A percentile compares a stretch with the other conserved stretches of the same genome.
Conservation (phyloP, 2,888 invertebrate species). For the Melanargia galathea region DNA sequence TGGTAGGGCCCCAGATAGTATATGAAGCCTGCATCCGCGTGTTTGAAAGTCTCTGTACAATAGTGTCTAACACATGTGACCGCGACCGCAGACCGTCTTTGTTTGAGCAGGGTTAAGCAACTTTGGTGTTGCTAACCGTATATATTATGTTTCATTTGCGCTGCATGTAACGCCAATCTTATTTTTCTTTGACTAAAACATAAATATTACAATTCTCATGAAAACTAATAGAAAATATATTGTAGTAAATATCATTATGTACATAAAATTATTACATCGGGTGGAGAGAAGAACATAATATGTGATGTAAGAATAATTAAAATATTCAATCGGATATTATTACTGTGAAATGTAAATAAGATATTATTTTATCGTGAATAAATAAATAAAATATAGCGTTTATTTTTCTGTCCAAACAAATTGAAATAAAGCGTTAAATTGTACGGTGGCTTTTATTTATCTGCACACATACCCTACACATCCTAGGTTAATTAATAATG, state of each 20-base stretch:
- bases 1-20: no score
- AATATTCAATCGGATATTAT: constrained; percentile 25
- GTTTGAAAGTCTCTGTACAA: no score
- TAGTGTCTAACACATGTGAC: no score
- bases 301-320: constrained; percentile 25
- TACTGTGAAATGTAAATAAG: constrained; percentile 32
- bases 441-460: constrained; percentile 26
- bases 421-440: constrained; percentile 42
- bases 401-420: constrained; percentile 44
- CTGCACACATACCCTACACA: neutral
- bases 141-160: neutral
- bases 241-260: constrained; percentile 29
- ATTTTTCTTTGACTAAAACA: neutral
- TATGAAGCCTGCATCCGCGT: no score
- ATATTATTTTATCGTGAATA: constrained; percentile 32
- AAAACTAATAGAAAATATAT: neutral
- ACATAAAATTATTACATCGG: neutral
- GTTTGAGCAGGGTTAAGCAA: no score
- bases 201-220: neutral
- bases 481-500: no score
- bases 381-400: constrained; percentile 36
- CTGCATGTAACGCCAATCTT: neutral
- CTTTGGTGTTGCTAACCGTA: no score
- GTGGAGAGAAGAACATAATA: constrained; percentile 9
- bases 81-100: no score